Percentiles rank a stretch among this genome's conserved stretches.
These are phyloP conservation scores for Goniozus legneri DNA, from an alignment of 1,140 invertebrate species.

Conservation along the genomic window DNA sequence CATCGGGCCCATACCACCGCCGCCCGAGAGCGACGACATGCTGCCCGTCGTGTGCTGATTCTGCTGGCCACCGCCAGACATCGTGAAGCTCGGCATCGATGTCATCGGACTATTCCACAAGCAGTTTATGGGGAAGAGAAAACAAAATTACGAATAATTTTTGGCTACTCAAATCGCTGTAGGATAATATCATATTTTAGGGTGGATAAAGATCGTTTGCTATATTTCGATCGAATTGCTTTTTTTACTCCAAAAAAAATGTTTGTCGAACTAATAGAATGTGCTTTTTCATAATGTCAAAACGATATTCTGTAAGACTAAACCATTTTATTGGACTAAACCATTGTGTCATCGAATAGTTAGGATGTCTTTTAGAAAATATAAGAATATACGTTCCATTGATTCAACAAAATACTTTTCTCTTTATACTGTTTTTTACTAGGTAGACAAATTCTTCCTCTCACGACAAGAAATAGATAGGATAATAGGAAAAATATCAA, in stretches of 20 bases:
- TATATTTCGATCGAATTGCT: no score
- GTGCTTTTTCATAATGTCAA: no score
- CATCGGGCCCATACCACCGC: constrained; percentile 53
- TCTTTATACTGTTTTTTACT: background rate
- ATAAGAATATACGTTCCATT: background rate
- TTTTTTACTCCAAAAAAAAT: no score
- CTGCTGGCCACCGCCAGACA: constrained; percentile 43
- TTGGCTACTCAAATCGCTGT: constrained; percentile 1
- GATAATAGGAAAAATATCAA: background rate
- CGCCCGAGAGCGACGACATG: constrained; percentile 45
- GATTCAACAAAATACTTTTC: background rate
- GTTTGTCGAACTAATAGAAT: no score
- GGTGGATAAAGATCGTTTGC: no score
- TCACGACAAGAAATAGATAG: background rate
- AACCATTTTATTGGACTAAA: no score
- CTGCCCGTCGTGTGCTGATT: constrained; percentile 44
- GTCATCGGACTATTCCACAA: constrained; percentile 53
- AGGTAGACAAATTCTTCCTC: background rate
- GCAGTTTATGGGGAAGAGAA: background rate
- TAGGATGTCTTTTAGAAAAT: no score
- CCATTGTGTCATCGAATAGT: no score
- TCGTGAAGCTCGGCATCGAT: constrained; percentile 58
- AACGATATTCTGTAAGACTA: no score
- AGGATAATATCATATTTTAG: no score
- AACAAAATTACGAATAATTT: constrained; percentile 3